A percentile compares a stretch with the other conserved stretches of the same genome.
phyloP scores from a whole-genome alignment of 2,113 vertebrate species.

The Oreochromis tanganicae region DNA sequence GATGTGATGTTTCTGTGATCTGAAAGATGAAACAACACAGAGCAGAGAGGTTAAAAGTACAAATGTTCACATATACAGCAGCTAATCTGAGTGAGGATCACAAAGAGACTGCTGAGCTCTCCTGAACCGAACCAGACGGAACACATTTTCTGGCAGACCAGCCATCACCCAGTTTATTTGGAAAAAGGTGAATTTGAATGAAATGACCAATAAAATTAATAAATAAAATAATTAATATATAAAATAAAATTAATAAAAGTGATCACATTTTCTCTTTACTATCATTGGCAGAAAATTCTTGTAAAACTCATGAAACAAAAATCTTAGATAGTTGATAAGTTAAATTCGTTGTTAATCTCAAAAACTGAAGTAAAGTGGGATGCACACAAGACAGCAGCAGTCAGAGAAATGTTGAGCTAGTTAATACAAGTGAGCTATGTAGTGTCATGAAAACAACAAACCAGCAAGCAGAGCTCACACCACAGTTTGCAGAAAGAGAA shows the following conservation, averaged over 20 bases:
- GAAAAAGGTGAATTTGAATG: neutral
- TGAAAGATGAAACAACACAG: neutral
- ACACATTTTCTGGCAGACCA: accelerated
- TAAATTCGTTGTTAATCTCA: no score
- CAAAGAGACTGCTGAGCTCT: neutral
- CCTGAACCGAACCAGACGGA: neutral
- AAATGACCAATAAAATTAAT: neutral
- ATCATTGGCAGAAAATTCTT: neutral
- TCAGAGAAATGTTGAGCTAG: no score
- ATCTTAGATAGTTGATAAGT: neutral
- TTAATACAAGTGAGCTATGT: neutral
- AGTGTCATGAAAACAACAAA: accelerated
- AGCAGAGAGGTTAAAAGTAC: neutral
- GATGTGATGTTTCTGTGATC: accelerated
- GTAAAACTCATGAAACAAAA: accelerated
- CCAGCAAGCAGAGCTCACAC: accelerated
- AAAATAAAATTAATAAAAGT: accelerated
- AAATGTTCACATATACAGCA: neutral
- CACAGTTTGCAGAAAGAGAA: neutral
- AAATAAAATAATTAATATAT: no score
- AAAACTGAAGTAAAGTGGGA: no score
- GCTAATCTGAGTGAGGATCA: neutral
- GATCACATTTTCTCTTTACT: accelerated
- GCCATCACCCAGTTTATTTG: neutral
- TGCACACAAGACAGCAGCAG: no score